Base-by-base conservation (phyloP, 2,888 invertebrate species). In the Phyllotreta striolata region DNA sequence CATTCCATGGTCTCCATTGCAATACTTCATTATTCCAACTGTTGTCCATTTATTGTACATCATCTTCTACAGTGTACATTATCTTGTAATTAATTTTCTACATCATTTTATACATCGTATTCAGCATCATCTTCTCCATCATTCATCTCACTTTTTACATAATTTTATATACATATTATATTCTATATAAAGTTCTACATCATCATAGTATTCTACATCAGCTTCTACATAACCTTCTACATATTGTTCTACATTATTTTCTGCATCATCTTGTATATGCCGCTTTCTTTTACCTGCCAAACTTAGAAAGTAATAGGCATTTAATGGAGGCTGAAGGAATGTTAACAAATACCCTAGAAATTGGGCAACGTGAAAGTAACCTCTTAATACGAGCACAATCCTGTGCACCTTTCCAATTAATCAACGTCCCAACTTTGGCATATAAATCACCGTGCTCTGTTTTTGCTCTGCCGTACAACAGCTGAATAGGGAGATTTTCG, bases 351-450 rank as follows among this genome's bases (percentile, higher is more conserved):
- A 24, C 2, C 24, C 24, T 24, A 1, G 24, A 24, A 24, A 24
- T 24, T 24, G 24, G 24, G 24, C 4, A 24, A 24, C 24, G 24
- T 24, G 4, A 24, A 24, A 24, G 41, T n/a, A 41, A n/a, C 41
- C 41, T 10, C 10, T 55, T 55, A 39, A 40, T 39, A 4, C 41
- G 5, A 13, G 10, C 40, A 24, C 54, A 14, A 37, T 55, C 40
- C 39, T 34, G 14, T 40, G 39, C 40, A 55, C 6, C 40, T n/a
- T n/a, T 14, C 8, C 8, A 12, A 55, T 55, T 55, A 55, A 55
- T 55, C 54, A 41, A 41, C n/a, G 54, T 40, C 52, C 34, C 52
- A 52, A 52, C 54, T 55, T 55, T 41, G 40, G 40, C 10, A 55
- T 55, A 55, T 55, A 55, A 55, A 55, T 55, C 54, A 55, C 14